Evolutionary conservation across 2,797 vertebrate genomes (phyloP).

Genomic region (Malacoctenus gilli): DNA sequence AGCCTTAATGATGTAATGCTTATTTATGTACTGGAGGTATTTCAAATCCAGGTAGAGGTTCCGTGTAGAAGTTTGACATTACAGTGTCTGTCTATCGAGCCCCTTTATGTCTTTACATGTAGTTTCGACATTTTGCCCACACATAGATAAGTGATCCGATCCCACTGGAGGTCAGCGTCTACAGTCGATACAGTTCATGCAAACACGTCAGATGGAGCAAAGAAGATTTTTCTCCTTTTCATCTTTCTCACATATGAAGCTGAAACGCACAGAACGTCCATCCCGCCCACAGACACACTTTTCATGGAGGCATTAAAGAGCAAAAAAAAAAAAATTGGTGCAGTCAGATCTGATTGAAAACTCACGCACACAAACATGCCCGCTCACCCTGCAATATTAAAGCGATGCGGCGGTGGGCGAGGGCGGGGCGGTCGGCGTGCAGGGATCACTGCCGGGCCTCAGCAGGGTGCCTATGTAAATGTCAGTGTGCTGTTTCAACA

Average conservation of each 20-base stretch:
- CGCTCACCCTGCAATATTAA: constrained; percentile 16
- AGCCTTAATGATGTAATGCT: too few species aligned
- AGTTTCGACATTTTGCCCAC: background rate
- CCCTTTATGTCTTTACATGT: too few species aligned
- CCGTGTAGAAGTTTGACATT: too few species aligned
- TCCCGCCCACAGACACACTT: constrained; percentile 5
- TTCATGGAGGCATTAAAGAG: constrained; percentile 35
- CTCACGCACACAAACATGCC: too few species aligned
- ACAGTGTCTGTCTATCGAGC: too few species aligned
- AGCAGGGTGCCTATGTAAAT: constrained; percentile 61
- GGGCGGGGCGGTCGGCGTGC: constrained; percentile 19
- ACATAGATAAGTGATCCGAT: background rate
- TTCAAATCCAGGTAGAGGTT: too few species aligned
- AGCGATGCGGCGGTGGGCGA: constrained; percentile 13
- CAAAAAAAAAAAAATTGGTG: constrained; percentile 20
- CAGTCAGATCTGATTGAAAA: constrained; percentile 37
- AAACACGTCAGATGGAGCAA: background rate
- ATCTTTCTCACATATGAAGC: background rate
- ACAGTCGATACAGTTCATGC: constrained; percentile 6
- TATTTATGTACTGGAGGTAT: too few species aligned
- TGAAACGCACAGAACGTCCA: constrained; percentile 6
- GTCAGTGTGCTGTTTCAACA: constrained; percentile 59
- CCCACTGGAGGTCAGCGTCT: constrained; percentile 7
- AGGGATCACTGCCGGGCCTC: constrained; percentile 24
- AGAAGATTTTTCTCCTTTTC: constrained; percentile 1